Percentiles rank a stretch among this genome's conserved stretches.
These are phyloP conservation scores for Orchestes rusci DNA, from an alignment of 2,888 invertebrate genomes.

Conservation along the genomic window DNA sequence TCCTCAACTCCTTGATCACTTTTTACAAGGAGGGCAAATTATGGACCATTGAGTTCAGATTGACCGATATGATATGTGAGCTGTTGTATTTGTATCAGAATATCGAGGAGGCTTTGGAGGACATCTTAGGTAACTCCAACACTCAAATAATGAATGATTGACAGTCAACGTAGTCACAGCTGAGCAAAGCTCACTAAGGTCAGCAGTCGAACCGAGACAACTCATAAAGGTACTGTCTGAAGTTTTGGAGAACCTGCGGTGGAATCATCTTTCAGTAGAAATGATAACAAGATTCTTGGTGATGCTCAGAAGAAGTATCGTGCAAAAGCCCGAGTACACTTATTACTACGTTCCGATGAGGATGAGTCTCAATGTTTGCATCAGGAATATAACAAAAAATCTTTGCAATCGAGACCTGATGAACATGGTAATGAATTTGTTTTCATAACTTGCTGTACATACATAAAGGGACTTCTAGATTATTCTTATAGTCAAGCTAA, in stretches of 20 bases:
- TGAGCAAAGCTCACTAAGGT: slow-evolving; percentile 15
- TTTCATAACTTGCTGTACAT: not conserved
- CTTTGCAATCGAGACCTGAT: slow-evolving; percentile 46
- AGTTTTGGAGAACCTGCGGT: slow-evolving; percentile 45
- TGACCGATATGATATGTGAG: slow-evolving; percentile 37
- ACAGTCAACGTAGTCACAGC: slow-evolving; percentile 18
- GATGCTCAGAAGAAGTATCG: slow-evolving; percentile 46
- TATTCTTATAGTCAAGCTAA: slow-evolving; percentile 19
- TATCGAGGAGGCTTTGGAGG: slow-evolving; percentile 27
- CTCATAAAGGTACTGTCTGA: slow-evolving; percentile 44
- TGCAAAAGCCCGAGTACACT: slow-evolving; percentile 28
- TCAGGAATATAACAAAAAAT: slow-evolving; percentile 48
- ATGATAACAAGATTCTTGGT: slow-evolving; percentile 42
- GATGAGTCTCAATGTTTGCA: slow-evolving; percentile 50
- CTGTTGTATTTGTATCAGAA: slow-evolving; percentile 33
- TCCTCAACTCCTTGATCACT: slow-evolving; percentile 39
- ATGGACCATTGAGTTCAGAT: slow-evolving; percentile 43
- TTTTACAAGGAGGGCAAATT: slow-evolving; percentile 40
- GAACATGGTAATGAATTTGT: slow-evolving; percentile 36
- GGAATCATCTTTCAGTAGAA: slow-evolving; percentile 45
- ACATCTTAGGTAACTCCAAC: slow-evolving; percentile 17
- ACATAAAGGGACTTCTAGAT: slow-evolving; percentile 11
- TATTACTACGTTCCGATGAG: slow-evolving; percentile 41
- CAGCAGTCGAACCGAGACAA: slow-evolving; percentile 16
- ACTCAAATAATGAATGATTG: slow-evolving; percentile 3